Conservation (phyloP, 2,797 vertebrate genomes). For the Spheniscus humboldti region DNA sequence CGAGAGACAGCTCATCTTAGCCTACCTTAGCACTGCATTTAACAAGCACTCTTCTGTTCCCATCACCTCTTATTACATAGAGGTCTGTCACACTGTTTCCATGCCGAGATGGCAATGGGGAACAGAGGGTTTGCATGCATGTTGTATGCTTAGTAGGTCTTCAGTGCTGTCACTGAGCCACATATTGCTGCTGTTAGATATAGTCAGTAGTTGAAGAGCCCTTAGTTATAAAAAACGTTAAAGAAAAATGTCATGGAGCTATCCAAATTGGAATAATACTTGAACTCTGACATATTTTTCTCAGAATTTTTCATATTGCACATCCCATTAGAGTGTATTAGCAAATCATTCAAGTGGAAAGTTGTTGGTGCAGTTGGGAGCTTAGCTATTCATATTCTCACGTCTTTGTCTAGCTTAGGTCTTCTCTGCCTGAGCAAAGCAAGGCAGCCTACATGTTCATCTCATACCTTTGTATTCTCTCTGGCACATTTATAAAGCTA, state of each 20-base stretch:
- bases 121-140: background rate
- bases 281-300: background rate
- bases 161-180: background rate
- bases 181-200: background rate
- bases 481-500: background rate
- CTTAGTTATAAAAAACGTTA: background rate
- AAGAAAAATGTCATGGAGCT: background rate
- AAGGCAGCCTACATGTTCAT: background rate
- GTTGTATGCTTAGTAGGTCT: background rate
- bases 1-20: background rate
- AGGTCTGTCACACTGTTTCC: background rate
- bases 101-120: background rate
- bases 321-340: background rate
- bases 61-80: background rate
- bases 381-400: background rate
- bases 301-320: background rate
- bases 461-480: background rate
- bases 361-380: background rate
- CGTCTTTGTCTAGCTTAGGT: background rate
- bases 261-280: background rate
- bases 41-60: background rate
- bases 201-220: background rate
- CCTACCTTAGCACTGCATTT: background rate
- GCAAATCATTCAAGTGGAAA: background rate
- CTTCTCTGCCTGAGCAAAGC: background rate